These are phyloP conservation scores for Drosophila fuyamai DNA, from an alignment of 1,140 invertebrate species.

Conservation along the genomic window DNA sequence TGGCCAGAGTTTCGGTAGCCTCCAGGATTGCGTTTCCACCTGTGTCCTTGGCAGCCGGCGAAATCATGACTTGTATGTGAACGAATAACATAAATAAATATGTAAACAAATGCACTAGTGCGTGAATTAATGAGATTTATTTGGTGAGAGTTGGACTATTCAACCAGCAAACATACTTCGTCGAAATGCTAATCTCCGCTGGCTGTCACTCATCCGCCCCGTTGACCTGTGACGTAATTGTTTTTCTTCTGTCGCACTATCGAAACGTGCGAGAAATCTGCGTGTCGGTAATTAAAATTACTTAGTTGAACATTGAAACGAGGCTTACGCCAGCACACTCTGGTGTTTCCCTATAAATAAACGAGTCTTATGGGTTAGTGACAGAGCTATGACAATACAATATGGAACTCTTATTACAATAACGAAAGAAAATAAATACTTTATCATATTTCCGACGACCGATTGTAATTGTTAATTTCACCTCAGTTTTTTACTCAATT, in stretches of 20 bases:
- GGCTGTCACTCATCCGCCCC: slow-evolving; percentile 28
- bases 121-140: slow-evolving; percentile 8
- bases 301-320: slow-evolving; percentile 19
- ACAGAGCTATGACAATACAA: not conserved
- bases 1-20: slow-evolving; percentile 78
- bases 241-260: slow-evolving; percentile 34
- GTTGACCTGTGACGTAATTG: slow-evolving; percentile 52
- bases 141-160: slow-evolving; percentile 6
- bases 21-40: slow-evolving; percentile 64
- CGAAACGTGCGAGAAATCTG: slow-evolving; percentile 12
- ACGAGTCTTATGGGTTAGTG: not conserved
- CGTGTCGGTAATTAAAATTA: slow-evolving; percentile 4
- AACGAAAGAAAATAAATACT: no score
- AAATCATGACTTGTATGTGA: slow-evolving; percentile 62
- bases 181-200: slow-evolving; percentile 29
- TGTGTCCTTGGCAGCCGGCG: slow-evolving; percentile 58
- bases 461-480: not conserved
- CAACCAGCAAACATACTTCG: slow-evolving; percentile 22
- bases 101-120: slow-evolving; percentile 47
- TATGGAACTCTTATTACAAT: no score
- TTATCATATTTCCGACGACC: not conserved
- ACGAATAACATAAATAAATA: slow-evolving; percentile 30
- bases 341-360: not conserved
- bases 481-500: not conserved
- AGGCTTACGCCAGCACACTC: not conserved